Evolutionary conservation across 2,888 invertebrate genomes (phyloP).

Genomic region (Sarcophaga carnaria): DNA sequence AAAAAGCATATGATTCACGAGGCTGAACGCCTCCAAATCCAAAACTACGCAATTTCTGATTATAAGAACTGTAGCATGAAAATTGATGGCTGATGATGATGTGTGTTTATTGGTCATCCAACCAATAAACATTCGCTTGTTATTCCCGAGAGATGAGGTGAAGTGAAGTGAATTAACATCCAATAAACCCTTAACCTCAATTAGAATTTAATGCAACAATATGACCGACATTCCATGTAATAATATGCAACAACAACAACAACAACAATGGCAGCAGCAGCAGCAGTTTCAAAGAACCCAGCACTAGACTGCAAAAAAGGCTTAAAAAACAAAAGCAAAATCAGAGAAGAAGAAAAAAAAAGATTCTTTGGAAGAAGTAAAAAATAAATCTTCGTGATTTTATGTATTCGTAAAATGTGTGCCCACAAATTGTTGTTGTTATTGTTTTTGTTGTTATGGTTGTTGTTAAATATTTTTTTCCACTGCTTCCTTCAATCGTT

Average conservation of each 20-base stretch:
- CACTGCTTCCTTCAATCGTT: constrained; percentile 8
- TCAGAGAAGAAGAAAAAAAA: background rate
- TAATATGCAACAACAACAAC: constrained; percentile 29
- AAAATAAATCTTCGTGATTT: background rate
- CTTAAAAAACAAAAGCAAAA: background rate
- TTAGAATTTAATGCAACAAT: constrained; percentile 69
- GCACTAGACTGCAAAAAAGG: constrained; percentile 12
- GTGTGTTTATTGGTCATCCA: background rate
- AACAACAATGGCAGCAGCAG: background rate
- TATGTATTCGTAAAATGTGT: background rate
- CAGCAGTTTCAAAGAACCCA: constrained; percentile 34
- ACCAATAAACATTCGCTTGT: background rate
- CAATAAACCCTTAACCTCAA: constrained; percentile 69
- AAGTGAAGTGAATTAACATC: background rate
- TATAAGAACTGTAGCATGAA: too few relatives aligned
- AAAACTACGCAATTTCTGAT: too few relatives aligned
- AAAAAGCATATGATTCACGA: too few relatives aligned
- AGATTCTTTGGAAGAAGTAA: background rate
- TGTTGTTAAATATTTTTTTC: background rate
- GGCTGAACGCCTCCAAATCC: too few relatives aligned
- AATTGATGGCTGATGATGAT: background rate
- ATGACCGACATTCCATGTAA: constrained; percentile 67
- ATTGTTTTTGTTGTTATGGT: background rate
- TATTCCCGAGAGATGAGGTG: background rate
- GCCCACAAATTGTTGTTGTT: constrained; percentile 27